Conservation (phyloP, 1,140 invertebrate genomes). For the Drosophila kanapiae region DNA sequence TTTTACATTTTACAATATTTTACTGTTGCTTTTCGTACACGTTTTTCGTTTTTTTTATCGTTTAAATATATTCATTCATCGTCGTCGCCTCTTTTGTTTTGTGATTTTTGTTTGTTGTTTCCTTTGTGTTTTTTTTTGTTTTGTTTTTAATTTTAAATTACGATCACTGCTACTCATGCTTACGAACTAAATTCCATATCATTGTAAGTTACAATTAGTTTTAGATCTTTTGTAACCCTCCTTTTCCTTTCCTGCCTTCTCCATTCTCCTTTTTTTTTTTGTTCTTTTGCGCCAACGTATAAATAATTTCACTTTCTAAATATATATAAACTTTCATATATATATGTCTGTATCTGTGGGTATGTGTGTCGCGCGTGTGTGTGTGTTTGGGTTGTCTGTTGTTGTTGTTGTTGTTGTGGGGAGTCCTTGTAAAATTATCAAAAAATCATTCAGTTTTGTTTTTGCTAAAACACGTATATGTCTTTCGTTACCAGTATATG, state of each 20-base stretch:
- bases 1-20: conserved; percentile 77
- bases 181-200: conserved; percentile 77
- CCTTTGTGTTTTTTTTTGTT: conserved; percentile 27
- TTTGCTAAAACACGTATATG: conserved; percentile 67
- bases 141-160: conserved; percentile 78
- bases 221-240: conserved; percentile 38
- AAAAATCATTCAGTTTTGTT: conserved; percentile 79
- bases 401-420: conserved; percentile 27
- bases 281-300: conserved; percentile 76
- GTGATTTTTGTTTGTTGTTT: conserved; percentile 28
- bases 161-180: conserved; percentile 81
- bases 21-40: conserved; percentile 82
- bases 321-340: conserved; percentile 82
- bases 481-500: conserved; percentile 54
- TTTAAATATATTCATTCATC: conserved; percentile 57
- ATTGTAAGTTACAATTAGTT: conserved; percentile 74
- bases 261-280: conserved; percentile 20
- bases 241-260: conserved; percentile 2
- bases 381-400: conserved; percentile 29
- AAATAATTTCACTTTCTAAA: conserved; percentile 82
- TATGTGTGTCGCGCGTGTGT: conserved; percentile 40
- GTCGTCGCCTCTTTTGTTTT: conserved; percentile 33
- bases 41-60: conserved; percentile 44
- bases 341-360: conserved; percentile 49
- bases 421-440: conserved; percentile 79